phyloP scores from a whole-genome alignment of 2,888 invertebrate genomes.

The Pristionchus mayeri region DNA sequence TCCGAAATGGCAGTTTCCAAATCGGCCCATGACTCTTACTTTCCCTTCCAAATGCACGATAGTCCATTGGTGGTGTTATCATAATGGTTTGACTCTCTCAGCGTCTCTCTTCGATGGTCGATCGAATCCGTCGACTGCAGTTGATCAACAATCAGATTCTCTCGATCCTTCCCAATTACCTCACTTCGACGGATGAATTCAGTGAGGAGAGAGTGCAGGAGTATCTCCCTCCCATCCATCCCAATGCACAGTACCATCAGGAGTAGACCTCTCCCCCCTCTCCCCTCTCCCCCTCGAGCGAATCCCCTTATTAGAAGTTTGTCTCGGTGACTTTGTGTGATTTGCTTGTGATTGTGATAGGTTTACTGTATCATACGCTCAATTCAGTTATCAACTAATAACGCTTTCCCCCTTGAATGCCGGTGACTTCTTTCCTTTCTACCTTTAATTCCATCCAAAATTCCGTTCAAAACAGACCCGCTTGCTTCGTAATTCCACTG shows the following conservation, averaged over 20 bases:
- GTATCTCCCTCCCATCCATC: slow-evolving; percentile 94
- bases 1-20: too few relatives aligned
- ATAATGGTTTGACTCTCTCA: slow-evolving; percentile 77
- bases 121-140: slow-evolving; percentile 96
- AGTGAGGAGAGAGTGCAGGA: slow-evolving; percentile 93
- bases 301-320: slow-evolving; percentile 45
- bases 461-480: slow-evolving; percentile 20
- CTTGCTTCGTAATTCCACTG: slow-evolving; percentile 9
- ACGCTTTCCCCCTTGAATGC: not conserved
- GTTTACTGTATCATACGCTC: slow-evolving; percentile 25
- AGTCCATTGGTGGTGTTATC: not conserved
- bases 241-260: slow-evolving; percentile 45
- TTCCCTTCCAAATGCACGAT: too few relatives aligned
- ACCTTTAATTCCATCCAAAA: slow-evolving; percentile 32
- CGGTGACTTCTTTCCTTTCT: not conserved
- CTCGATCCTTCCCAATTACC: slow-evolving; percentile 82
- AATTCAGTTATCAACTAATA: slow-evolving; percentile 2
- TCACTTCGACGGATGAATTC: slow-evolving; percentile 92
- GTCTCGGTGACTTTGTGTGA: slow-evolving; percentile 16
- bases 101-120: slow-evolving; percentile 96
- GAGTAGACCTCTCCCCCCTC: not conserved
- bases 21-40: too few relatives aligned
- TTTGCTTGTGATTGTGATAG: not conserved
- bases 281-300: slow-evolving; percentile 40
- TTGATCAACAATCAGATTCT: slow-evolving; percentile 91